Conservation (phyloP, 2,888 invertebrate genomes). For the Galerucella nymphaeae region DNA sequence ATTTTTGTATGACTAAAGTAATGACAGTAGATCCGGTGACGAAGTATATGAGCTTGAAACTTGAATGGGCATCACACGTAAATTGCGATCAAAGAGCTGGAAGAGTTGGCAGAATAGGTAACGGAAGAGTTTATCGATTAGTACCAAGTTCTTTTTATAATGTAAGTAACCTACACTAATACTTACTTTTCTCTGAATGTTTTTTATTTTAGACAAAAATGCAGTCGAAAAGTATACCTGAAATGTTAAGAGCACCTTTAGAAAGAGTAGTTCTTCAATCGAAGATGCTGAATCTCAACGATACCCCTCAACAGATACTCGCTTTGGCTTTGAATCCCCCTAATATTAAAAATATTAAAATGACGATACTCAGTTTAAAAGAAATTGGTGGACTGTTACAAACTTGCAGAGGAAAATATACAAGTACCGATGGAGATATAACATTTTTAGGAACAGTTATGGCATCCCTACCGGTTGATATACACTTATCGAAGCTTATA, state of each 20-base stretch:
- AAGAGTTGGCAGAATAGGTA: conserved; percentile 87
- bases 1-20: conserved; percentile 92
- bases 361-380: conserved; percentile 86
- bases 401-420: conserved; percentile 63
- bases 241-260: conserved; percentile 84
- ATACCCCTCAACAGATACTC: conserved; percentile 80
- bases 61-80: conserved; percentile 90
- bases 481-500: conserved; percentile 84
- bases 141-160: conserved; percentile 76
- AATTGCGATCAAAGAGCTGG: conserved; percentile 92
- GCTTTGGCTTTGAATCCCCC: conserved; percentile 91
- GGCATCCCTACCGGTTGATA: conserved; percentile 85
- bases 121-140: conserved; percentile 87
- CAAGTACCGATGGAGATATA: conserved; percentile 79
- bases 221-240: conserved; percentile 73
- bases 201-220: conserved; percentile 64
- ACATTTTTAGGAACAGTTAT: conserved; percentile 88
- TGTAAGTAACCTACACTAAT: conserved; percentile 57
- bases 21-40: conserved; percentile 80
- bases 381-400: conserved; percentile 85
- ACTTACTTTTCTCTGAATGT: background rate
- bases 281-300: conserved; percentile 85
- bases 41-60: conserved; percentile 80
- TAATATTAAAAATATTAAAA: conserved; percentile 81
- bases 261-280: conserved; percentile 83